Percentiles rank a stretch among this genome's conserved stretches.
Conservation (phyloP, 2,888 invertebrate species). For the Cistogaster globosa region DNA sequence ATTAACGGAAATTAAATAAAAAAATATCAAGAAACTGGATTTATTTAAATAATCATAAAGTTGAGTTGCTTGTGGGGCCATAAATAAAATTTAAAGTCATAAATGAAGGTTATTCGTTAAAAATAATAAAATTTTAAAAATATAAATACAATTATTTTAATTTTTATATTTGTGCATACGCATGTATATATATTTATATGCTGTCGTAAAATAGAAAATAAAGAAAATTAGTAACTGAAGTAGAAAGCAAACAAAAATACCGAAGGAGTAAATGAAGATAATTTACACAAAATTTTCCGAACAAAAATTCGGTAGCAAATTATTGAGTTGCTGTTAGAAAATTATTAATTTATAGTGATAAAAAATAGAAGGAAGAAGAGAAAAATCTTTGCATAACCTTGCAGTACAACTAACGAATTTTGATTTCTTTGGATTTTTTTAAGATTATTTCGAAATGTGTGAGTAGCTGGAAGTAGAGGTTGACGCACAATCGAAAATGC, state of each 20-base stretch:
- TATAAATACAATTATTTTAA: constrained; percentile 5
- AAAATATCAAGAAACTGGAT: constrained; percentile 44
- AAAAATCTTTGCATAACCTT: too few species aligned
- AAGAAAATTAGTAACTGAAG: neutral
- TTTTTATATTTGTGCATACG: neutral
- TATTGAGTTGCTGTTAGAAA: too few species aligned
- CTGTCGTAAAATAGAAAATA: neutral
- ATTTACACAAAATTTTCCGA: too few species aligned
- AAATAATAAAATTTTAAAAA: constrained; percentile 10
- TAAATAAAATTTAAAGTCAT: constrained; percentile 55
- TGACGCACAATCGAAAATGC: too few species aligned
- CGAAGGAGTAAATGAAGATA: neutral
- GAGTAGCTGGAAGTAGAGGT: too few species aligned
- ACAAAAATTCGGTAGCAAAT: too few species aligned
- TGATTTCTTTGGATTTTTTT: too few species aligned
- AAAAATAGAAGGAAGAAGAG: too few species aligned
- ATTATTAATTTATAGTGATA: too few species aligned
- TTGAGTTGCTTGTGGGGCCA: constrained; percentile 7
- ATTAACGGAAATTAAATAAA: constrained; percentile 17
- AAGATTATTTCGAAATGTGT: too few species aligned
- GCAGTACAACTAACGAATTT: too few species aligned
- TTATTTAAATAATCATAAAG: constrained; percentile 24
- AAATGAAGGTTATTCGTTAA: constrained; percentile 41
- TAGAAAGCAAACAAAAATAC: too few species aligned
- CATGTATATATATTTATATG: neutral